Conservation (phyloP, 2,113 vertebrate genomes). For the Tupaia tana region DNA sequence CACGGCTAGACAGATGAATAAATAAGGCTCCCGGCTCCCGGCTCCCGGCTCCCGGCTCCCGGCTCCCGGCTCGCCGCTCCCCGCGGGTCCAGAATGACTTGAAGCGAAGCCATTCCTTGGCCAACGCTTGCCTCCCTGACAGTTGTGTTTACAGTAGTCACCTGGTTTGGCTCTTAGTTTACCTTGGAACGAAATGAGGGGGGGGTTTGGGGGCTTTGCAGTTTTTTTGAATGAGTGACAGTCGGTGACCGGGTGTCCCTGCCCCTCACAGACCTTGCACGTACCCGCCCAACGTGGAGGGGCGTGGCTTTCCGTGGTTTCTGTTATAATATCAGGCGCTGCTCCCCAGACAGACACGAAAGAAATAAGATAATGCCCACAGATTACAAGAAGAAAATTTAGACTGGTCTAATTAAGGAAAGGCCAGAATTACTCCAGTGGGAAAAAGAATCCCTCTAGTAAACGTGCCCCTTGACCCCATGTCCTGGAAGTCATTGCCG, state of each 20-base stretch:
- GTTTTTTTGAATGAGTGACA: constrained; percentile 8
- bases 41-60: no score
- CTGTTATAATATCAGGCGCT: constrained; percentile 36
- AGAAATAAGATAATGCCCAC: constrained; percentile 42
- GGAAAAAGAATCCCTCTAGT: background rate
- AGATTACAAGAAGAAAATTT: constrained; percentile 26
- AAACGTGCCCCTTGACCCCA: background rate
- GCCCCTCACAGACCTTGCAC: background rate
- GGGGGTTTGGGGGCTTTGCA: background rate
- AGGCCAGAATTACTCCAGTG: background rate
- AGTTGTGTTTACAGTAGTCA: background rate
- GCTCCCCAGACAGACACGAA: constrained; percentile 64
- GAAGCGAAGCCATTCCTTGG: background rate
- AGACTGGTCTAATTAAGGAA: background rate
- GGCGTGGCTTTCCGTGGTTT: constrained; percentile 67
- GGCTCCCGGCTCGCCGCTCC: no score
- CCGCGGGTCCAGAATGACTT: background rate
- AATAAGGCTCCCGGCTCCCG: background rate
- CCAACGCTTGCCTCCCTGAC: background rate
- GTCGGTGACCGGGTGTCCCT: background rate
- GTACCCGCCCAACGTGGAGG: background rate
- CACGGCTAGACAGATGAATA: background rate
- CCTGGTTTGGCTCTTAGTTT: background rate
- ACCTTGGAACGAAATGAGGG: background rate
- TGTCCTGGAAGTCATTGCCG: background rate